Conservation (phyloP, 2,113 vertebrate genomes). For the Erinaceus europaeus region DNA sequence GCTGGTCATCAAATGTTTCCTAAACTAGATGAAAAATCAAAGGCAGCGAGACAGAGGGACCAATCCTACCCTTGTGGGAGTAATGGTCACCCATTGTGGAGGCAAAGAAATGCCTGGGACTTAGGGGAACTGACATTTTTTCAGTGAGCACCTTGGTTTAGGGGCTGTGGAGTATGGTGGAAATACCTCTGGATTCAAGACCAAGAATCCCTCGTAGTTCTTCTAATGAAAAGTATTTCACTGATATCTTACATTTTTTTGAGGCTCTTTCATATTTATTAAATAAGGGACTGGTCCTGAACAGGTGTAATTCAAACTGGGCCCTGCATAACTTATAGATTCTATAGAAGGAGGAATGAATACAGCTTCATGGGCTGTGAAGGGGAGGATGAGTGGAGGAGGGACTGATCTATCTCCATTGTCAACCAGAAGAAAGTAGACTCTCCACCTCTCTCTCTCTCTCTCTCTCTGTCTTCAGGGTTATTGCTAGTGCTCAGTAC, state of each 20-base stretch:
- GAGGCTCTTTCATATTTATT: neutral
- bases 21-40: neutral
- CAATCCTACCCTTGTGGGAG: neutral
- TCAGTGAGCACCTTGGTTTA: neutral
- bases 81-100: neutral
- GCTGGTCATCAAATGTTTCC: neutral
- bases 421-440: neutral
- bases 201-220: no score
- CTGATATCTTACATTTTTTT: neutral
- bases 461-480: no score
- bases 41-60: neutral
- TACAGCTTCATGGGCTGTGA: accelerated
- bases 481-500: no score
- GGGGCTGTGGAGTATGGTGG: accelerated
- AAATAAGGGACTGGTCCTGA: neutral
- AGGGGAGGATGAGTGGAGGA: neutral
- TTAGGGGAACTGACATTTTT: neutral
- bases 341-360: neutral
- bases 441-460: no score
- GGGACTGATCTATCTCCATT: neutral
- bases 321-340: neutral
- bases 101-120: neutral
- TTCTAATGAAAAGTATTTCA: neutral
- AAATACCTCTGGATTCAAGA: neutral
- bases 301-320: neutral